Conservation (phyloP, 30 jellyfish, hydroid and myxozoan genomes). For the Hydractinia echinata region DNA sequence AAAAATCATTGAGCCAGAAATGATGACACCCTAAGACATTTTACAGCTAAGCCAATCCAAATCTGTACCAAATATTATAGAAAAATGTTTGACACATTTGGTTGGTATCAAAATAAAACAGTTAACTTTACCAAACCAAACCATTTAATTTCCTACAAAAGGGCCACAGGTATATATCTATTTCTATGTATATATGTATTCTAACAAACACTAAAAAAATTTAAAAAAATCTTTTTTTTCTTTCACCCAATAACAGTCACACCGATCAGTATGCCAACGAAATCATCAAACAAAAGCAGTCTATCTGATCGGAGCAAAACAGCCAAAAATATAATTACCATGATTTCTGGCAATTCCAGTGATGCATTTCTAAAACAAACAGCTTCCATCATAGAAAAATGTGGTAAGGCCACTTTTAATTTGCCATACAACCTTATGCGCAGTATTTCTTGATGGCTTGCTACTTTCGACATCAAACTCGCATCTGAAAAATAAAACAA, state of each 20-base stretch:
- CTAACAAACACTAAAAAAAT: background rate
- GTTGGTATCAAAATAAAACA: background rate
- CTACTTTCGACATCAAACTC: background rate
- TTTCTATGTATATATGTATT: background rate
- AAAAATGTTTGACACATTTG: no score
- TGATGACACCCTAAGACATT: no score
- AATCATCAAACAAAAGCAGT: background rate
- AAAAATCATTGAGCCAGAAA: no score
- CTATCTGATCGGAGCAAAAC: background rate
- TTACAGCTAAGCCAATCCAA: no score
- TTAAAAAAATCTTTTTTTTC: background rate
- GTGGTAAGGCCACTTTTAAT: background rate
- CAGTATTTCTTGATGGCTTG: background rate
- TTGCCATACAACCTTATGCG: background rate
- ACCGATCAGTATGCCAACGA: conserved; percentile 12
- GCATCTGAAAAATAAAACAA: background rate
- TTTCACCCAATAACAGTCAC: no score
- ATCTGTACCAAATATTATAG: no score
- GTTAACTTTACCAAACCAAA: background rate
- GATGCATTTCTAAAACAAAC: background rate
- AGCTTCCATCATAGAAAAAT: background rate
- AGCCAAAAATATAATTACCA: background rate
- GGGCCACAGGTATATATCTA: background rate
- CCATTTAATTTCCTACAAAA: background rate
- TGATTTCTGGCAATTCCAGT: background rate